These are phyloP conservation scores for Mechanitis mazaeus DNA, from an alignment of 2,888 invertebrate genomes.

Conservation along the genomic window DNA sequence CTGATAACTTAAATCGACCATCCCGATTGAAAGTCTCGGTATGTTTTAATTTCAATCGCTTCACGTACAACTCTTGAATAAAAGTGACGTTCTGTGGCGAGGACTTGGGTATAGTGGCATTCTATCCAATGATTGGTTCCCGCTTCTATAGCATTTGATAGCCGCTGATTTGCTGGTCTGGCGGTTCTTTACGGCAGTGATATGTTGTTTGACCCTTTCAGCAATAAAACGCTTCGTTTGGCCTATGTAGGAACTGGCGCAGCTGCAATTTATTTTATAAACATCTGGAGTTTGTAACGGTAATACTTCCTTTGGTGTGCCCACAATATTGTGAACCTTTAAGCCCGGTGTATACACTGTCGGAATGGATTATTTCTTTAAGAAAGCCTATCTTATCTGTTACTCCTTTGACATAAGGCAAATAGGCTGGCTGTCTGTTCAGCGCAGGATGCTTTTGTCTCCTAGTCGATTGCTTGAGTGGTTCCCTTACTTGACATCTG, in stretches of 20 bases:
- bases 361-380: no score
- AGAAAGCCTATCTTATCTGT: no score
- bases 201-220: conserved; percentile 8
- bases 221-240: conserved; percentile 9
- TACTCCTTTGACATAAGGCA: no score
- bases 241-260: conserved; percentile 7
- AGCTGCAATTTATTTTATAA: conserved; percentile 9
- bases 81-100: no score
- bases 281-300: conserved; percentile 1
- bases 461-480: neutral
- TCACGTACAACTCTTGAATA: neutral
- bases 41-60: neutral
- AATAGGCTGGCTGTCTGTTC: neutral
- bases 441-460: neutral
- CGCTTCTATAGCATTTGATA: neutral
- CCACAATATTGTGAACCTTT: no score
- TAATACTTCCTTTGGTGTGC: no score
- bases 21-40: neutral
- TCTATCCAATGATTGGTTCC: no score
- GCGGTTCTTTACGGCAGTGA: conserved; percentile 4
- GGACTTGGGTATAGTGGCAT: no score
- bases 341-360: no score
- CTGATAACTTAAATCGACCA: neutral
- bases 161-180: neutral
- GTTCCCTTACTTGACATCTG: no score